A percentile compares a stretch with the other conserved stretches of the same genome.
Conservation (phyloP, 2,113 vertebrate genomes). For the Grammomys dolichurus region DNA sequence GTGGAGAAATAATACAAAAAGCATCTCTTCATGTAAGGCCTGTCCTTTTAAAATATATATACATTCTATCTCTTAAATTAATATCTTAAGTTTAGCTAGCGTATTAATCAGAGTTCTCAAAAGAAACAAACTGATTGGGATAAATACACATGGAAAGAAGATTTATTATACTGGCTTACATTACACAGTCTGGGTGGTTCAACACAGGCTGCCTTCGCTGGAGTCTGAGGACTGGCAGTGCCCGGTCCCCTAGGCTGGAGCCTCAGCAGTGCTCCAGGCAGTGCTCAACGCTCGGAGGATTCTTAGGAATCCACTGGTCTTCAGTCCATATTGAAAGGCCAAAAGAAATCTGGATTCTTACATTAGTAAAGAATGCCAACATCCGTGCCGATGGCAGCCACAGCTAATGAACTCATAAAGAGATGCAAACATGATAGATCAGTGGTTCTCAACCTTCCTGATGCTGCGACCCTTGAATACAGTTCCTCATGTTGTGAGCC, state of each 20-base stretch:
- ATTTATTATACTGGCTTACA: not conserved
- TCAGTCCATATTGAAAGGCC: not conserved
- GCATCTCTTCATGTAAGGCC: not conserved
- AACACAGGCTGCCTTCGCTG: not conserved
- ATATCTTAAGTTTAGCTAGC: not conserved
- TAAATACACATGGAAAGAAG: not conserved
- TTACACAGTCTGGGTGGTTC: not conserved
- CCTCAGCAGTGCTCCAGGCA: not conserved
- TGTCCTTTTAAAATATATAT: not conserved
- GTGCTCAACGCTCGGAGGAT: not conserved
- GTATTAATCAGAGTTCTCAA: not conserved
- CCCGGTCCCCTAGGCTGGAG: not conserved
- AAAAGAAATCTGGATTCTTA: not conserved
- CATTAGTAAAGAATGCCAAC: not conserved
- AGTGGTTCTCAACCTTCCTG: too few relatives aligned
- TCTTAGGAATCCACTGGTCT: not conserved
- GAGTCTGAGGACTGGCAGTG: not conserved
- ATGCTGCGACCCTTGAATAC: too few relatives aligned
- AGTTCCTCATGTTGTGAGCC: too few relatives aligned
- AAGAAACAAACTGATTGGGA: not conserved
- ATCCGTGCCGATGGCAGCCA: accelerated
- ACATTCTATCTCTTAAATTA: not conserved
- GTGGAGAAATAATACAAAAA: not conserved
- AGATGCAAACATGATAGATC: not conserved
- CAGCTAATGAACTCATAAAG: not conserved